phyloP scores from a whole-genome alignment of 2,888 invertebrate species.

The Ophion ventricosus region DNA sequence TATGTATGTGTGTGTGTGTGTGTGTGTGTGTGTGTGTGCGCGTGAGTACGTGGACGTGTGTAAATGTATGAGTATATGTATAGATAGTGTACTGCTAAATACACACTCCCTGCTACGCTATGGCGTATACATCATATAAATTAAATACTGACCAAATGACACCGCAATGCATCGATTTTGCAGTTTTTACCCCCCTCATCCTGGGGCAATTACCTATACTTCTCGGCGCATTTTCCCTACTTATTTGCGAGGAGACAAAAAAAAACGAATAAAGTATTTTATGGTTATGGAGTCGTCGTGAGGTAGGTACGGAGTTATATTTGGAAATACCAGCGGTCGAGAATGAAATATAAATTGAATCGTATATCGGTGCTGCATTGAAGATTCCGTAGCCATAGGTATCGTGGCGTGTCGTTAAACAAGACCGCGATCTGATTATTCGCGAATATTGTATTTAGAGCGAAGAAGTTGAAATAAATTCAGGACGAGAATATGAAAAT shows the following conservation, averaged over 20 bases:
- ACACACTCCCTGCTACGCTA: conserved; percentile 29
- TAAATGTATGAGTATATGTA: no score
- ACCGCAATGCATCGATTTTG: conserved; percentile 29
- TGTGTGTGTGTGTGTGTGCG: no score
- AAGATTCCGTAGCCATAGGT: no score
- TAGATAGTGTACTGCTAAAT: conserved; percentile 1
- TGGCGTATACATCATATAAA: conserved; percentile 35
- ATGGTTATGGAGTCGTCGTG: neutral
- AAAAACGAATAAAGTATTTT: neutral
- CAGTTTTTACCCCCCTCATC: neutral
- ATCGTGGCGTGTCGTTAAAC: no score
- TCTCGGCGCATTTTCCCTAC: neutral
- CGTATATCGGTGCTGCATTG: neutral
- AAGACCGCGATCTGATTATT: no score
- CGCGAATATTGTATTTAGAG: no score
- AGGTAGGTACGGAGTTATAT: neutral
- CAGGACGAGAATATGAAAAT: no score
- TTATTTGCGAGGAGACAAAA: neutral
- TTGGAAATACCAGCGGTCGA: neutral
- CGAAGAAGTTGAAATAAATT: no score
- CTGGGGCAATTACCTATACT: neutral
- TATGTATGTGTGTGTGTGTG: no score
- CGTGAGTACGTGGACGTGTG: no score
- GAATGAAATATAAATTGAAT: neutral
- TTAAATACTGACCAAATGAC: conserved; percentile 46